Evolutionary conservation across 2,888 invertebrate genomes (phyloP).

Genomic region (Eurois occulta): DNA sequence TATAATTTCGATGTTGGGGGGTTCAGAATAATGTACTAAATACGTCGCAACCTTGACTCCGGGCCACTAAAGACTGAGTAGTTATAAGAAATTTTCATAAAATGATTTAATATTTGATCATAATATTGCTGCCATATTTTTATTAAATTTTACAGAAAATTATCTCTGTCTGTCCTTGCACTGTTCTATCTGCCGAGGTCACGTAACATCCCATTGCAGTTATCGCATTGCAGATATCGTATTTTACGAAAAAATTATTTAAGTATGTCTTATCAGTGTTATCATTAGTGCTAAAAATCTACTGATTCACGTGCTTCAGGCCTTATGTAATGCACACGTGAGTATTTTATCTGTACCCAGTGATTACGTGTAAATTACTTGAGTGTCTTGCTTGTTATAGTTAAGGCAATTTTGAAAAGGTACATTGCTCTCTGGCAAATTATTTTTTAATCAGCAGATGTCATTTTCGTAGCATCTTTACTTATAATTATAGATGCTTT

Average conservation of each 20-base stretch:
- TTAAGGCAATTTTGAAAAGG: background rate
- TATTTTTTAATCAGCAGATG: background rate
- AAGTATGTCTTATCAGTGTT: conserved; percentile 36
- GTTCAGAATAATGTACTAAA: too few relatives aligned
- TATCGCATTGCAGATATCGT: conserved; percentile 47
- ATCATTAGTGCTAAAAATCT: conserved; percentile 32
- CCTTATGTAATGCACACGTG: conserved; percentile 45
- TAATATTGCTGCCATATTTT: background rate
- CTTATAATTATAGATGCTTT: background rate
- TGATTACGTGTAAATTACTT: conserved; percentile 18
- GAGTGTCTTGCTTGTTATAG: background rate
- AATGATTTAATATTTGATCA: background rate
- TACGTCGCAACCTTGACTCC: too few relatives aligned
- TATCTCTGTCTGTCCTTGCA: conserved; percentile 23
- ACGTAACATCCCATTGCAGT: conserved; percentile 28
- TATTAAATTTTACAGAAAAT: background rate
- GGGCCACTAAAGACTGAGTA: too few relatives aligned
- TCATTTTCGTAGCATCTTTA: background rate
- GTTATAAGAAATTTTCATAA: too few relatives aligned
- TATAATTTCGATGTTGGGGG: too few relatives aligned
- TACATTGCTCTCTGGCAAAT: background rate
- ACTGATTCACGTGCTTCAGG: conserved; percentile 31
- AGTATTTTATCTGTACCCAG: conserved; percentile 39
- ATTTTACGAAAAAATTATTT: conserved; percentile 14
- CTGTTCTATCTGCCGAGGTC: conserved; percentile 26